phyloP scores from a whole-genome alignment of 2,113 vertebrate species.

The Glaucomys volans region DNA sequence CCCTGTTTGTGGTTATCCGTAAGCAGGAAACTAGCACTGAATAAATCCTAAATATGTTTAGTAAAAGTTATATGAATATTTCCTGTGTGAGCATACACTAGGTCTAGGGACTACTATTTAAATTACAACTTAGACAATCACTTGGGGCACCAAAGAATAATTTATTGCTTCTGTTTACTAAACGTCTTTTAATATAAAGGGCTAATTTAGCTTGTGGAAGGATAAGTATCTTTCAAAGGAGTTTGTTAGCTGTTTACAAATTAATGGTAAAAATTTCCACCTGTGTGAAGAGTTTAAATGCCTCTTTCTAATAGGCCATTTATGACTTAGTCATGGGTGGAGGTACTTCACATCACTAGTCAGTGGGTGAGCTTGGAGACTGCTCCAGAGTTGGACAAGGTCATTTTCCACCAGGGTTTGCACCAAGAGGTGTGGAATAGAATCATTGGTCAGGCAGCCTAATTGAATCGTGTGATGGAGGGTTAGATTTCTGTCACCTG shows the following conservation, averaged over 20 bases:
- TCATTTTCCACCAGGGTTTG: background rate
- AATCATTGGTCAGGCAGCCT: background rate
- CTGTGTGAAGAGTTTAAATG: background rate
- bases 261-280: background rate
- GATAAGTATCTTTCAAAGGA: conserved; percentile 8
- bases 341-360: background rate
- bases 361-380: background rate
- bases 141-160: conserved; percentile 17
- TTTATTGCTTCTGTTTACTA: background rate
- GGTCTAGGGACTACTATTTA: conserved; percentile 1
- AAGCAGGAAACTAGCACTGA: background rate
- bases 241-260: background rate
- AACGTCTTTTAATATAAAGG: conserved; percentile 5
- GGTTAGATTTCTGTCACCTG: background rate
- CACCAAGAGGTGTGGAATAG: background rate
- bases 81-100: background rate
- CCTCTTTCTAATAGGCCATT: background rate
- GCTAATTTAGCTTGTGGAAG: conserved; percentile 10
- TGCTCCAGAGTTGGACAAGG: background rate
- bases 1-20: conserved; percentile 13
- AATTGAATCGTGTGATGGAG: background rate
- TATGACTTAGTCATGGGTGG: background rate
- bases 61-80: conserved; percentile 43
- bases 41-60: conserved; percentile 25
- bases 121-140: conserved; percentile 52